phyloP scores from a whole-genome alignment of 37 sponge, comb jelly and placozoan genomes.

The Dysidea cf. avara region DNA sequence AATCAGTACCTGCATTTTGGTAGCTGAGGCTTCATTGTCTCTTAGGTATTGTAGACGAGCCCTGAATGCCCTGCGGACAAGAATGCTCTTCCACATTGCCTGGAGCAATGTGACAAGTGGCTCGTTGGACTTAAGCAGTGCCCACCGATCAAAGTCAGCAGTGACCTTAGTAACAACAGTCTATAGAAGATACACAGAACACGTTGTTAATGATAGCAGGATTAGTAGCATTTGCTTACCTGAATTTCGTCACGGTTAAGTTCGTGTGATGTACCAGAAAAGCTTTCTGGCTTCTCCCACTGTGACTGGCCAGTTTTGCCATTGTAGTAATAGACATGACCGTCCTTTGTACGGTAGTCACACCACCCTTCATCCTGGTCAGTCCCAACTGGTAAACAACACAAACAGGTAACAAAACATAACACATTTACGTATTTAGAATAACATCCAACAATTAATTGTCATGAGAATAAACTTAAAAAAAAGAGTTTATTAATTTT shows the following conservation, averaged over 20 bases:
- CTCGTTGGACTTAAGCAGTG: conserved; percentile 87
- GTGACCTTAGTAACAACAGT: conserved; percentile 84
- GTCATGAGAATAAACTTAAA: no score
- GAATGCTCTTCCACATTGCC: conserved; percentile 68
- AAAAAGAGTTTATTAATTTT: no score
- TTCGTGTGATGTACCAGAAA: conserved; percentile 49
- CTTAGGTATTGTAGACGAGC: conserved; percentile 67
- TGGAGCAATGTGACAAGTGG: conserved; percentile 82
- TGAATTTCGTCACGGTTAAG: conserved; percentile 83
- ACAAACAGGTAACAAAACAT: background rate
- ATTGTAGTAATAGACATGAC: conserved; percentile 79
- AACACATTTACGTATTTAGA: no score
- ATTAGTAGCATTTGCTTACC: conserved; percentile 17
- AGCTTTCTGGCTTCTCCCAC: conserved; percentile 64
- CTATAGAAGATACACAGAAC: conserved; percentile 25
- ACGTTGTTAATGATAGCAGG: background rate
- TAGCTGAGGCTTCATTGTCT: conserved; percentile 46
- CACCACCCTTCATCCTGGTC: conserved; percentile 35
- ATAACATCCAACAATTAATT: no score
- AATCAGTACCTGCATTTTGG: conserved; percentile 35
- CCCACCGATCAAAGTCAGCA: conserved; percentile 89
- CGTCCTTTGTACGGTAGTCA: conserved; percentile 64
- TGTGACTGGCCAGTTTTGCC: conserved; percentile 50
- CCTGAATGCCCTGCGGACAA: conserved; percentile 60
- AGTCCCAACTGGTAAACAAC: conserved; percentile 2